These are phyloP conservation scores for Macaca mulatta DNA, from an alignment of 2,113 vertebrate genomes.

Conservation along the genomic window DNA sequence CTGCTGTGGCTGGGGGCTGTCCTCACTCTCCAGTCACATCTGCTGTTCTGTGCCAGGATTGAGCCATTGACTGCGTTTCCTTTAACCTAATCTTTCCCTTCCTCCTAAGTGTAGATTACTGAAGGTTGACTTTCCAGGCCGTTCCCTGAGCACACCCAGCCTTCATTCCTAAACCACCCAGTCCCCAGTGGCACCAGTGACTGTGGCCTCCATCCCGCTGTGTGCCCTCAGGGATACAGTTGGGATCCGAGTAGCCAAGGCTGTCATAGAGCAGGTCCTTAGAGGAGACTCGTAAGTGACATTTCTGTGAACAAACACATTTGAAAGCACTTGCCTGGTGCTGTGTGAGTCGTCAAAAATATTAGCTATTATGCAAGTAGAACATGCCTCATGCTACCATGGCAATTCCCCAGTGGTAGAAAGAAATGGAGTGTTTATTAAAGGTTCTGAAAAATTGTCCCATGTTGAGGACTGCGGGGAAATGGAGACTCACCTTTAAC, in stretches of 20 bases:
- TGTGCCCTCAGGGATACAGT: not conserved
- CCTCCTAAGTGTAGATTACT: not conserved
- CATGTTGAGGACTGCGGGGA: fast-evolving
- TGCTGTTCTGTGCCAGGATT: not conserved
- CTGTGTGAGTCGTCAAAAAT: fast-evolving
- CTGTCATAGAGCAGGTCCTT: not conserved
- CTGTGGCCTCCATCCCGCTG: not conserved
- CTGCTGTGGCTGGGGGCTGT: not conserved
- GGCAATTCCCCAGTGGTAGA: not conserved
- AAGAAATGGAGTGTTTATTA: too few species aligned
- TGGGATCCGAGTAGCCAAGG: too few species aligned
- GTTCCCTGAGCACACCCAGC: not conserved
- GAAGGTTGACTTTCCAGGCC: not conserved
- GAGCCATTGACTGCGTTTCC: not conserved
- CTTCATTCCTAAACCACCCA: not conserved
- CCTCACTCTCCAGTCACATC: not conserved
- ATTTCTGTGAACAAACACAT: not conserved
- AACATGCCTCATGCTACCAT: fast-evolving
- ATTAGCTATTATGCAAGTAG: fast-evolving
- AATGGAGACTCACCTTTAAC: too few species aligned
- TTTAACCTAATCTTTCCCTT: not conserved
- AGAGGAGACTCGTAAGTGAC: too few species aligned
- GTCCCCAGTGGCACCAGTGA: not conserved
- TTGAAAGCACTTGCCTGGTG: fast-evolving
- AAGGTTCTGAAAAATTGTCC: fast-evolving